phyloP scores from a whole-genome alignment of 2,888 invertebrate species.

The Criorhina ranunculi region DNA sequence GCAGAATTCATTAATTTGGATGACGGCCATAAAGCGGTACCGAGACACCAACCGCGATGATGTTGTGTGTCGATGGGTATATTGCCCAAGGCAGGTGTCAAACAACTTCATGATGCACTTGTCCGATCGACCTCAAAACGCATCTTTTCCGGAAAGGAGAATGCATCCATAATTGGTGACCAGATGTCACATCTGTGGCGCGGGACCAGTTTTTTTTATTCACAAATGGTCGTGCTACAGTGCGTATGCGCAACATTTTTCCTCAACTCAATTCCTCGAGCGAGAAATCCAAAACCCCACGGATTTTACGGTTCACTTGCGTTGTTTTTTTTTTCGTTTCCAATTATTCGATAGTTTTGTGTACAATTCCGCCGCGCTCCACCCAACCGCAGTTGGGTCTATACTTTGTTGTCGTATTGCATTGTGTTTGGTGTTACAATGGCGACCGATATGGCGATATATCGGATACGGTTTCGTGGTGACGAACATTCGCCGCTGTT shows the following conservation, averaged over 20 bases:
- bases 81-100: conserved; percentile 38
- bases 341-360: background rate
- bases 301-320: conserved; percentile 36
- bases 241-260: conserved; percentile 55
- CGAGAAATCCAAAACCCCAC: conserved; percentile 23
- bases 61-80: background rate
- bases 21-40: conserved; percentile 48
- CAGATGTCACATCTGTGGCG: conserved; percentile 14
- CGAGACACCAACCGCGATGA: background rate
- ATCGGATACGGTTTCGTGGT: conserved; percentile 60
- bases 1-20: conserved; percentile 61
- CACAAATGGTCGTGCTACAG: conserved; percentile 33
- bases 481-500: conserved; percentile 37
- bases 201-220: conserved; percentile 12
- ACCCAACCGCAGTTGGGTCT: background rate
- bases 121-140: conserved; percentile 69
- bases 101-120: conserved; percentile 54
- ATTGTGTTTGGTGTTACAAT: conserved; percentile 22
- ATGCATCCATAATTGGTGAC: conserved; percentile 45
- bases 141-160: conserved; percentile 50
- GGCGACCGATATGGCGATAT: conserved; percentile 45
- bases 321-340: conserved; percentile 10
- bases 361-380: background rate
- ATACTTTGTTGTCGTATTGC: conserved; percentile 15
- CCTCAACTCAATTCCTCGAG: background rate